Evolutionary conservation across 2,888 invertebrate species (phyloP), one percentile per base, ranked within the genome.

Genomic region (Caenorhabditis auriculariae): DNA sequence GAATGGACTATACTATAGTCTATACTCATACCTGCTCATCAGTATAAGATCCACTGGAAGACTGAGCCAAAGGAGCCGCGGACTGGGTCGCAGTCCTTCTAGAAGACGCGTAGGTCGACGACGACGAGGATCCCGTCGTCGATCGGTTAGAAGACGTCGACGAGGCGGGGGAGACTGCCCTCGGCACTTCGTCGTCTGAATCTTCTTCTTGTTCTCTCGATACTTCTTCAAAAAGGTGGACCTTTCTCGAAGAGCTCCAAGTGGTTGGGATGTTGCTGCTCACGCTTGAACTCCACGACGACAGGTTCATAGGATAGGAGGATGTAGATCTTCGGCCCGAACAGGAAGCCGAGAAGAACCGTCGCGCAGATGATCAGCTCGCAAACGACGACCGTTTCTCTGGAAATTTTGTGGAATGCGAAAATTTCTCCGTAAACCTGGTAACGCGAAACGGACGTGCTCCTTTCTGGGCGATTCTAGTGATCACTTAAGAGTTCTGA

Each of bases 291-390:
- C 50, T 81, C 79, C 24, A 81, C 76, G 17, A 81, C 68, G 12
- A 81, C 73, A 23, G 80, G 78, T 57, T 81, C 81, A 57, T 80
- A 81, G 37, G 73, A 74, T 15, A 81, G 66, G 24, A 81, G 71
- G 52, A 81, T 81, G 70, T 81, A 81, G 46, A 81, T 70, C 47
- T 81, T 81, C 5, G 81, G 79, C 5, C 81, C 81, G 64, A 81
- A 81, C 46, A 81, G 66, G 64, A 80, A 76, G 27, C 69, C 74
- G 28, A 81, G 69, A 26, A 81, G 72, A 19, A 77, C 66, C 12
- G 76, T 71, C 23, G 72, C 80, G 54, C 72, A 76, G 7, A 69
- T 42, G 32, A 81, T 55, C 15, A 80, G 60, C 54, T 80, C 77
- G 27, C 70, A 43, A 9, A 77, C 69, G 27, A 77, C 56, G 19